Evolutionary conservation across 2,797 vertebrate genomes (phyloP).

Genomic region (Coracias cyanogaster): DNA sequence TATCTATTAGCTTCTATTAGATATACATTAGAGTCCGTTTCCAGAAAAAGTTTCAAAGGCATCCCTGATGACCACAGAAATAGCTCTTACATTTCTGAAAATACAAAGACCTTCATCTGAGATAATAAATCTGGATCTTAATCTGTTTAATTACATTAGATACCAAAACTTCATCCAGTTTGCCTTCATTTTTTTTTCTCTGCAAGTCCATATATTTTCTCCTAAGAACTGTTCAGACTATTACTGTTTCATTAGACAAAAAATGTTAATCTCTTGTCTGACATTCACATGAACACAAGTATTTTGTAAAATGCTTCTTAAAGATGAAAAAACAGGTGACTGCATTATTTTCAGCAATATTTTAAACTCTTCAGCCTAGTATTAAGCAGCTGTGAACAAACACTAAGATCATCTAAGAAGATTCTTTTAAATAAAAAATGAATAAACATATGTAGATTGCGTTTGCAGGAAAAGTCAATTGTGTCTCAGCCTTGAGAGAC

Average conservation of each 20-base stretch:
- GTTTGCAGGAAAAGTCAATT: not conserved
- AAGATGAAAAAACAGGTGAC: fast-evolving
- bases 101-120: not conserved
- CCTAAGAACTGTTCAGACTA: not conserved
- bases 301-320: not conserved
- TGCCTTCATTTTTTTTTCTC: not conserved
- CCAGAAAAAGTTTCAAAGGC: not conserved
- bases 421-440: not conserved
- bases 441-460: not conserved
- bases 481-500: not conserved
- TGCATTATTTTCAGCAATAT: not conserved
- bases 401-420: not conserved
- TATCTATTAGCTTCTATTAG: not conserved
- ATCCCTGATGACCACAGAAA: not conserved
- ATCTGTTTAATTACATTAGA: not conserved
- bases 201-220: not conserved
- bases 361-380: not conserved
- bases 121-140: not conserved
- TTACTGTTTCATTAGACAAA: not conserved
- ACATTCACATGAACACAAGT: not conserved
- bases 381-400: not conserved
- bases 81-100: not conserved
- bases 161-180: not conserved
- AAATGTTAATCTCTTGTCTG: not conserved
- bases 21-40: not conserved